Base-by-base conservation (phyloP, 2,888 invertebrate genomes). In the Harmothoe impar region DNA sequence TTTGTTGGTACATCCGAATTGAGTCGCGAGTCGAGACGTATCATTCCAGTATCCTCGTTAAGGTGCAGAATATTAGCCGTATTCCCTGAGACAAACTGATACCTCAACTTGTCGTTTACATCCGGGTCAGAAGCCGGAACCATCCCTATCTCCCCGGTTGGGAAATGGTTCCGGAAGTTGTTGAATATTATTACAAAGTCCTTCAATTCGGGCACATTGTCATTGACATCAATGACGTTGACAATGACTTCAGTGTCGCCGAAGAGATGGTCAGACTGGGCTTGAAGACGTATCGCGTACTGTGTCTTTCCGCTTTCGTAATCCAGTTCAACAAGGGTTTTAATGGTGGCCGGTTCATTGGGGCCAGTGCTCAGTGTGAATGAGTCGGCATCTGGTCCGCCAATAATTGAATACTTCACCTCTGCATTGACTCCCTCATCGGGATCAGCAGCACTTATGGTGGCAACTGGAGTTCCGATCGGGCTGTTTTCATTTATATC, bases 401-500 rank as follows among this genome's bases (percentile, higher is more conserved):
- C 99, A 52, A 93, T 98, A 72, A 99, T 98, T 17, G 98, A 98
- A 95, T 99, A 99, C 94, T 98, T 98, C 0, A 99, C 98, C 0
- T 98, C 97, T 0, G 99, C 98, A 96, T 99, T 99, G 23, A 97
- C 97, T 0, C 99, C 99, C 90, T 98, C 97, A 96, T 99, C 99
- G 0, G 98, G 98, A 95, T 99, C 99, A 0, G 97, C 97, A 0
- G 99, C 99, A 93, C 98, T 97, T 91, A 98, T 97, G 98, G 94
- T 98, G 0, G 99, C 99, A 0, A 99, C 98, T 0, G 98, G 98
- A 0, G 99, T 98, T 0, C 99, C 99, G 0, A 99, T 97, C 0
- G 99, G 99, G n/a, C 98, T 98, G 95, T 99, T 99, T 96, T 99
- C 99, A 0, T 98, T 97, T 5, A 99, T 97, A 95, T 98, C 98